Evolutionary conservation across 2,113 vertebrate genomes (phyloP).

Genomic region (Ctenodactylus gundi): DNA sequence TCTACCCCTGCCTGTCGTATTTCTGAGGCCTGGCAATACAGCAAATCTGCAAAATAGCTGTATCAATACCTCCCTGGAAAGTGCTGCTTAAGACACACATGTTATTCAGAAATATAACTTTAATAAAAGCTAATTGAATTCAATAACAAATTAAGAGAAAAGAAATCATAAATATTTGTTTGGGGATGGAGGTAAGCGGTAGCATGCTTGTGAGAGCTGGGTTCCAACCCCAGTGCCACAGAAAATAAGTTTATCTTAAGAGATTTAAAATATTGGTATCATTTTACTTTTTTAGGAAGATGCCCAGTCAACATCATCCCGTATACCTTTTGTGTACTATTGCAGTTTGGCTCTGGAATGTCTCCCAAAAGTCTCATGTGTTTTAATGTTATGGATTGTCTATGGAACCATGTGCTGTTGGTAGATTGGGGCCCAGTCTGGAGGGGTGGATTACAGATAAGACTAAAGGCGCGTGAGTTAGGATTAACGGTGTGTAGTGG

Average conservation of each 20-base stretch:
- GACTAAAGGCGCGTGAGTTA: too few relatives aligned
- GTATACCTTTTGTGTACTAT: background rate
- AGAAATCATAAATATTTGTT: background rate
- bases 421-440: too few relatives aligned
- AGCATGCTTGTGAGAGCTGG: background rate
- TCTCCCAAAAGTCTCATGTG: too few relatives aligned
- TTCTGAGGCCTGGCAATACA: constrained; percentile 29
- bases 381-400: too few relatives aligned
- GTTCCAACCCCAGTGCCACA: background rate
- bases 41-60: constrained; percentile 12
- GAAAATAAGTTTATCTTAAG: background rate
- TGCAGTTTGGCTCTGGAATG: too few relatives aligned
- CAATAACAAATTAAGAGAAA: background rate
- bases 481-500: background rate
- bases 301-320: background rate
- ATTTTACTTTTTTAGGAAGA: too few relatives aligned
- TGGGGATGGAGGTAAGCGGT: background rate
- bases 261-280: background rate
- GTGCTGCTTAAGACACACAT: constrained; percentile 28
- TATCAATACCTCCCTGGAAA: constrained; percentile 20
- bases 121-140: constrained; percentile 34
- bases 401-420: too few relatives aligned
- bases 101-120: constrained; percentile 41
- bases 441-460: too few relatives aligned
- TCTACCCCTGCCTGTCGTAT: constrained; percentile 24